phyloP scores from a whole-genome alignment of 1,140 invertebrate genomes.

The Ericerus pela region DNA sequence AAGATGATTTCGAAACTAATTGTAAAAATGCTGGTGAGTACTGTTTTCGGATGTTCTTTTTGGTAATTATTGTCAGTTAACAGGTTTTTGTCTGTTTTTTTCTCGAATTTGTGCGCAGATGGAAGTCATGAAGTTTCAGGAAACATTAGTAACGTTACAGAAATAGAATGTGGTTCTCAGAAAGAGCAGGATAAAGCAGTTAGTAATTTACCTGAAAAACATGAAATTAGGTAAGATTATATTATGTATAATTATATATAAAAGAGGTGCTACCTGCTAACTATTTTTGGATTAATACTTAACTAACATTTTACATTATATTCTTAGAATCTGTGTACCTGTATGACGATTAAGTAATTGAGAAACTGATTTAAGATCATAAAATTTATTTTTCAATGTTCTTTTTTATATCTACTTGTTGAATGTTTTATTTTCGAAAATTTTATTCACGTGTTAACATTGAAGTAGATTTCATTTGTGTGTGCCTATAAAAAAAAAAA shows the following conservation, averaged over 20 bases:
- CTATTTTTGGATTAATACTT: no score
- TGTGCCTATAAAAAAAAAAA: no score
- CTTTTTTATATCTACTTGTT: no score
- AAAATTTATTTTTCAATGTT: no score
- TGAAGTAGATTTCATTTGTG: no score
- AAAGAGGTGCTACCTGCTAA: constrained; percentile 14
- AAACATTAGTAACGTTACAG: background rate
- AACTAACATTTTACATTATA: no score
- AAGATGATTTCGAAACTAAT: constrained; percentile 34
- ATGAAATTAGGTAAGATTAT: background rate
- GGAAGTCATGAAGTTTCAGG: background rate
- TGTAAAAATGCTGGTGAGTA: constrained; percentile 7
- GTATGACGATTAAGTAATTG: no score
- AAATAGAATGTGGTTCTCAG: background rate
- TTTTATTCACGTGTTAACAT: no score
- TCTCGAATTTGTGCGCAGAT: background rate
- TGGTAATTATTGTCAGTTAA: background rate
- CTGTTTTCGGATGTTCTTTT: background rate
- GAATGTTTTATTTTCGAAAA: no score
- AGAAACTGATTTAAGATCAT: no score
- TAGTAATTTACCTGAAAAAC: background rate
- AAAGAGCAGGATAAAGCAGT: background rate
- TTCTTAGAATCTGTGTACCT: no score
- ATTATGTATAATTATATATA: constrained; percentile 9
- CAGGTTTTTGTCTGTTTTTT: background rate